Evolutionary conservation across 2,888 invertebrate species (phyloP).

Genomic region (Mesopsocus fuscifrons): DNA sequence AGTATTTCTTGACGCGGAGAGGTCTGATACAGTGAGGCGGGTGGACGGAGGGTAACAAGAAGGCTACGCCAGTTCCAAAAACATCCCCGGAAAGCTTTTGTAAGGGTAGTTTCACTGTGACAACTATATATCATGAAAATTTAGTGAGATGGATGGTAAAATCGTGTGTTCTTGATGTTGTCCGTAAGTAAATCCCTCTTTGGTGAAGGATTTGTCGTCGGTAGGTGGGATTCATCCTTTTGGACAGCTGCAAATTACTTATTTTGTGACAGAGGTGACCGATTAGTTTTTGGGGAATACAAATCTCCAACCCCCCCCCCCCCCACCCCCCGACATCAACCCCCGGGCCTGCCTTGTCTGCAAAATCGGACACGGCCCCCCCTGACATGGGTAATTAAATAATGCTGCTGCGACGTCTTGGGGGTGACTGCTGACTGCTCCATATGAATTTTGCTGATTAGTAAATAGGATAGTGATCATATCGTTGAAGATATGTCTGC

Average conservation of each 20-base stretch:
- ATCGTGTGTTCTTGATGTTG: conserved; percentile 10
- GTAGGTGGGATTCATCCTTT: not conserved
- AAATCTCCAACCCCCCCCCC: conserved; percentile 7
- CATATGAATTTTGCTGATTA: too few relatives aligned
- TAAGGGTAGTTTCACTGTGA: not conserved
- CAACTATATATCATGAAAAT: conserved; percentile 11
- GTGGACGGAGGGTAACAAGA: not conserved
- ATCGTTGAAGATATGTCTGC: too few relatives aligned
- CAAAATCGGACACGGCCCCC: conserved; percentile 4
- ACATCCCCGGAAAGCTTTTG: not conserved
- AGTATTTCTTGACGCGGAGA: conserved; percentile 4
- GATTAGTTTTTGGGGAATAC: conserved; percentile 10
- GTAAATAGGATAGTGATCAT: too few relatives aligned
- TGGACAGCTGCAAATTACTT: conserved; percentile 8
- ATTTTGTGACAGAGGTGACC: conserved; percentile 10
- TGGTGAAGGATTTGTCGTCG: not conserved
- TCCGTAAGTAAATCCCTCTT: conserved; percentile 6
- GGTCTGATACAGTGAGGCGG: conserved; percentile 3
- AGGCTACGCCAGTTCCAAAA: not conserved
- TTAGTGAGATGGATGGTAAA: conserved; percentile 10
- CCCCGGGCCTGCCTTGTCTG: not conserved
- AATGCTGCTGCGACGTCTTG: too few relatives aligned
- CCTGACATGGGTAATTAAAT: conserved; percentile 8
- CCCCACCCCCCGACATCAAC: conserved; percentile 2
- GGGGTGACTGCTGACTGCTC: too few relatives aligned